phyloP scores from a whole-genome alignment of 2,888 invertebrate genomes.

The Arctia plantaginis region DNA sequence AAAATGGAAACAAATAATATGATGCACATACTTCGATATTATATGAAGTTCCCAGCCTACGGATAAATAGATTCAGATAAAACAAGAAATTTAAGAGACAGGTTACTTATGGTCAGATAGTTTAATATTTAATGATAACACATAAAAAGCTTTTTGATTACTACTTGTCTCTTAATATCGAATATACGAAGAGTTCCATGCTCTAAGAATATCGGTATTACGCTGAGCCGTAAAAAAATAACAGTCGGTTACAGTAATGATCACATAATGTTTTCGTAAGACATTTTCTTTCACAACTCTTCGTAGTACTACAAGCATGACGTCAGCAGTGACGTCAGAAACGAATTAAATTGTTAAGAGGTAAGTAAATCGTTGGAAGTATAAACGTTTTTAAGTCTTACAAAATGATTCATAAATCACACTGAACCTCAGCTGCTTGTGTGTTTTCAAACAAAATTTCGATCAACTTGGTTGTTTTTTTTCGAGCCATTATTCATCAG shows the following conservation, averaged over 20 bases:
- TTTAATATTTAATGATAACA: background rate
- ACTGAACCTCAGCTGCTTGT: background rate
- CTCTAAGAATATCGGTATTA: slow-evolving; percentile 14
- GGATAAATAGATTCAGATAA: no score
- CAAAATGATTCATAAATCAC: background rate
- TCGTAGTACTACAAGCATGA: slow-evolving; percentile 2
- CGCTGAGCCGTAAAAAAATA: slow-evolving; percentile 29
- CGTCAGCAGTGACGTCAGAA: slow-evolving; percentile 1
- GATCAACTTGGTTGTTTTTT: background rate
- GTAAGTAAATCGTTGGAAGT: background rate
- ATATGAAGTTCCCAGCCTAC: no score
- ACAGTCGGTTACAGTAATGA: slow-evolving; percentile 25
- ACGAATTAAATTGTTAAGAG: slow-evolving; percentile 1
- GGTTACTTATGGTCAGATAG: no score
- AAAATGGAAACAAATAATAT: no score
- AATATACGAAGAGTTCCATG: slow-evolving; percentile 8
- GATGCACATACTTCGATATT: no score
- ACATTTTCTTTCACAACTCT: slow-evolving; percentile 33
- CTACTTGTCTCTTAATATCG: slow-evolving; percentile 11
- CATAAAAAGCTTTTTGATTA: slow-evolving; percentile 2
- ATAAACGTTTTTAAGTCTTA: background rate
- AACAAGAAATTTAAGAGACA: no score
- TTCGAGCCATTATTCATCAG: background rate
- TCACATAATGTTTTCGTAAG: slow-evolving; percentile 26
- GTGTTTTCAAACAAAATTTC: background rate